Percentiles rank a stretch among this genome's conserved stretches.
Conservation (phyloP, 2,797 vertebrate species). For the Chloroceryle amazona region DNA sequence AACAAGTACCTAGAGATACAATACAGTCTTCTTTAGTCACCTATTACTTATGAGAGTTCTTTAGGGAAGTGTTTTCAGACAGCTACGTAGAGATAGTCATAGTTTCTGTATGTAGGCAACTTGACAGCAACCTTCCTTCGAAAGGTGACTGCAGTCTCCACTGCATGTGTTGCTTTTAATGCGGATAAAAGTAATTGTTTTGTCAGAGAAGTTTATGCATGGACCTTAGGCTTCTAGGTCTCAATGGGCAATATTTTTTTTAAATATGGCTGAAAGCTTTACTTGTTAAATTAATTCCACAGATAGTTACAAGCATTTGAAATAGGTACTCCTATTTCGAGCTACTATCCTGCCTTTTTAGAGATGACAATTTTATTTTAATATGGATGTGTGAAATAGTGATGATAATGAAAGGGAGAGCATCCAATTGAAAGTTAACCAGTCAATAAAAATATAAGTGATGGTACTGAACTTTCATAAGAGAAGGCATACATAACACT, state of each 20-base stretch:
- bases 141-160: not conserved
- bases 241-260: not conserved
- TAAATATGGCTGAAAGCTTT: constrained; percentile 2
- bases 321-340: not conserved
- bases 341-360: not conserved
- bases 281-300: not conserved
- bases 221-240: not conserved
- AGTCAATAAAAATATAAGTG: not conserved
- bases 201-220: not conserved
- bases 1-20: not conserved
- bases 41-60: not conserved
- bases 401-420: not conserved
- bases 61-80: constrained; percentile 48
- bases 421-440: not conserved
- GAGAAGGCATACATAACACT: not conserved
- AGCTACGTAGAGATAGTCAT: not conserved
- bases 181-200: not conserved
- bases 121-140: constrained; percentile 5
- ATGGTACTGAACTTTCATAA: not conserved
- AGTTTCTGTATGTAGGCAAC: not conserved
- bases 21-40: not conserved
- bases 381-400: not conserved
- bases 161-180: not conserved
- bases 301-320: not conserved
- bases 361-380: not conserved